Base-by-base conservation (phyloP, 2,797 vertebrate species). In the Atherinosoma microstoma region DNA sequence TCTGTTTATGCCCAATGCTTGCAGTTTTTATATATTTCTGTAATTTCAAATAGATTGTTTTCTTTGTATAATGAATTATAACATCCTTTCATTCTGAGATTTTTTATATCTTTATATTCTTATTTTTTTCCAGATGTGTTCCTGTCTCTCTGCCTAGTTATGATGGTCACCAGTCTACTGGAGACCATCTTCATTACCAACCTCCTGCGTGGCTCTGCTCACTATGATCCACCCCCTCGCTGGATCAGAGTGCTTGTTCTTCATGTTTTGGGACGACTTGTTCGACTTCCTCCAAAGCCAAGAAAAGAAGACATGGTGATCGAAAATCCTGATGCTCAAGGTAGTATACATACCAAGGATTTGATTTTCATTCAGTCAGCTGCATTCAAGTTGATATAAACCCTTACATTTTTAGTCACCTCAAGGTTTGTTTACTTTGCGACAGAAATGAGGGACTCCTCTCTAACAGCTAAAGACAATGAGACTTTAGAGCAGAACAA, bases 151-250 rank as follows among this genome's bases (percentile, higher is more conserved):
- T 95, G 94, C 64, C 84, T 96, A 89, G 76, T 84, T 24, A 85
- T 96, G 71, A 95, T 95, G 93, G 89, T 94, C 57, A 62, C 83
- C 38, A 95, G 94, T 78, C 88, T 96, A 15, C 64, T 95, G 63
- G 93, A 96, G 75, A 90, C 93, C 0, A 84, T 95, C 27, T 5
- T 95, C 45, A 80, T 96, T 64, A 92, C 91, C 63, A 91, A 93
- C 78, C 76, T 94, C 53, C 66, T 93, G 36, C 56, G 59, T 58
- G 87, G 84, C 67, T 81, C 87, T 2, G 57, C 56, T 22, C 51
- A 78, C 56, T 70, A 70, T 32, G 11, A 66, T 30, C 67, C 82
- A 0, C 75, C 92, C 71, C 94, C 94, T 20, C 2, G 0, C 3
- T 95, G 94, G 92, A 64, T 93, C 59, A 73, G 59, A 35, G 47